These are phyloP conservation scores for Peromyscus aztecus DNA, from an alignment of 2,797 vertebrate genomes.

Conservation along the genomic window DNA sequence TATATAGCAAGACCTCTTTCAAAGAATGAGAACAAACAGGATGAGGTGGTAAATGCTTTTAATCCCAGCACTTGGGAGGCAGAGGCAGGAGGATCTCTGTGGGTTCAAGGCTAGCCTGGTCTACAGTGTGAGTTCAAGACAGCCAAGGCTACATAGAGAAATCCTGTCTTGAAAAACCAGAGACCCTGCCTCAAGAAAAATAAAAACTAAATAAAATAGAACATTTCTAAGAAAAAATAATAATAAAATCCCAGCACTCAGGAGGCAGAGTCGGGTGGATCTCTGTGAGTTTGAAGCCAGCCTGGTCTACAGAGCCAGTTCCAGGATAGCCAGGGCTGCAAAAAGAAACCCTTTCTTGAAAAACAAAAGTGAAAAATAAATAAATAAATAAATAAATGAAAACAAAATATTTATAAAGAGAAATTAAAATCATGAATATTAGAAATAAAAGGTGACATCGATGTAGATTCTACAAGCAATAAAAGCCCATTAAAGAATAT, in stretches of 20 bases:
- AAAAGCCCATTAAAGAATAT: not conserved
- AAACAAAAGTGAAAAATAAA: not conserved
- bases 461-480: not conserved
- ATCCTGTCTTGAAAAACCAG: not conserved
- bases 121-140: not conserved
- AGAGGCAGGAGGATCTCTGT: not conserved
- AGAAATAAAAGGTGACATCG: not conserved
- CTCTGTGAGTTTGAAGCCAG: not conserved
- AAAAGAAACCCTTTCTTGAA: not conserved
- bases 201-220: not conserved
- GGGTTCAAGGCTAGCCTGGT: not conserved
- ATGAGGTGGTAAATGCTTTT: not conserved
- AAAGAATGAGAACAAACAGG: not conserved
- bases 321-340: not conserved
- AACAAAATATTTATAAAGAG: not conserved
- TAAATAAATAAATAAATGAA: not conserved
- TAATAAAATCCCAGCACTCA: not conserved
- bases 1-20: not conserved
- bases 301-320: not conserved
- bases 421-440: not conserved
- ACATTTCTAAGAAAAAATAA: no score
- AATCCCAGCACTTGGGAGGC: not conserved
- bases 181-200: not conserved
- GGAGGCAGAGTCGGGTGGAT: not conserved
- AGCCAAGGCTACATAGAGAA: not conserved